phyloP scores from a whole-genome alignment of 2,797 vertebrate genomes.

The Enteromius viviparus region DNA sequence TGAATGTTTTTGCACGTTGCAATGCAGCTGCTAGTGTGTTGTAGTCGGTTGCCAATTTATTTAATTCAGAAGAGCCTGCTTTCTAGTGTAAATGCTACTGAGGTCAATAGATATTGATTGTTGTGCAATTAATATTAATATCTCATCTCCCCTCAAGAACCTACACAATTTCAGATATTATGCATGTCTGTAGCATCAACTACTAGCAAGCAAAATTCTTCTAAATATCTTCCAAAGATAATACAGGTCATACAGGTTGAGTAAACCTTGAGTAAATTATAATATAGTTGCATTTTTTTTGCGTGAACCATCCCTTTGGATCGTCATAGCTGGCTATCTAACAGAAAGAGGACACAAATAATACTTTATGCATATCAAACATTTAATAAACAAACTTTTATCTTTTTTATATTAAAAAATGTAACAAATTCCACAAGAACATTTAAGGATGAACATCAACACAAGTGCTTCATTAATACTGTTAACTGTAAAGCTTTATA shows the following conservation, averaged over 20 bases:
- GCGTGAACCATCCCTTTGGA: not conserved
- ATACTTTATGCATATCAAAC: not conserved
- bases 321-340: not conserved
- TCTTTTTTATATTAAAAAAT: not conserved
- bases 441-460: not conserved
- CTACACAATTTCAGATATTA: not conserved
- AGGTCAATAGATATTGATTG: not conserved
- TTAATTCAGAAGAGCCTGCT: not conserved
- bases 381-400: not conserved
- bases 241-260: not conserved
- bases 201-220: not conserved
- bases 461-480: constrained; percentile 31
- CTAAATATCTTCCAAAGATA: not conserved
- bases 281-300: not conserved
- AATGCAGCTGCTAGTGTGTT: not conserved
- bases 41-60: not conserved
- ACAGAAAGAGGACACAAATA: not conserved
- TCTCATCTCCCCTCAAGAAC: not conserved
- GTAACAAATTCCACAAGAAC: constrained; percentile 1
- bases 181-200: not conserved
- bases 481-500: constrained; percentile 2
- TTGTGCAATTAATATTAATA: not conserved
- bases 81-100: not conserved
- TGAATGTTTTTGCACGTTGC: not conserved
- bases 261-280: not conserved